A percentile compares a stretch with the other conserved stretches of the same genome.
Evolutionary conservation across 2,888 invertebrate species (phyloP).

Genomic region (Cyclophora punctaria): DNA sequence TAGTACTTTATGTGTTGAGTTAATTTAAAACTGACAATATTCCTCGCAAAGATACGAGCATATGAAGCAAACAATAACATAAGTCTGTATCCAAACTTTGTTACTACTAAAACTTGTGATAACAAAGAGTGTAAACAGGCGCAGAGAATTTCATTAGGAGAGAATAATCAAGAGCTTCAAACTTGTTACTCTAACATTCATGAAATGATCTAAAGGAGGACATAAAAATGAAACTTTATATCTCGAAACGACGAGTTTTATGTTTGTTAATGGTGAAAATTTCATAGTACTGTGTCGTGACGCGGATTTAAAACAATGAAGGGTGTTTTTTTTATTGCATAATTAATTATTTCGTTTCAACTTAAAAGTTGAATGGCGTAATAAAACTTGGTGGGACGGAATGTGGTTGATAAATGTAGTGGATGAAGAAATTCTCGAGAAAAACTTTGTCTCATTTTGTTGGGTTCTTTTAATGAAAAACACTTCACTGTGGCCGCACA

Average conservation of each 20-base stretch:
- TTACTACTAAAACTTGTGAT: too few species aligned
- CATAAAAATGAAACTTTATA: slow-evolving; percentile 41
- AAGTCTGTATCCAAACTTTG: too few species aligned
- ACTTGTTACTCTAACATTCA: slow-evolving; percentile 32
- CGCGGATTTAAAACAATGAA: slow-evolving; percentile 6
- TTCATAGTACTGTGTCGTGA: slow-evolving; percentile 26
- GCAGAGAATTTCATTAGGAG: slow-evolving; percentile 28
- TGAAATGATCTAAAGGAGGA: slow-evolving; percentile 32
- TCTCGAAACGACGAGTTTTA: slow-evolving; percentile 28
- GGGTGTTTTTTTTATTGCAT: slow-evolving; percentile 5
- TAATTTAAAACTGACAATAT: too few species aligned
- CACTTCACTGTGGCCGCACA: too few species aligned
- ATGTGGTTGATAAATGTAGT: too few species aligned
- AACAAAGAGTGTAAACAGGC: not conserved
- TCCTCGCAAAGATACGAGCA: too few species aligned
- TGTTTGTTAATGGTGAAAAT: slow-evolving; percentile 26
- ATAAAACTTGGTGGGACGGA: too few species aligned
- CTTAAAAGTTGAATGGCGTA: slow-evolving; percentile 9
- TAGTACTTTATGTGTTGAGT: too few species aligned
- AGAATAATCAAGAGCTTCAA: slow-evolving; percentile 20
- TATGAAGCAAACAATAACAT: too few species aligned
- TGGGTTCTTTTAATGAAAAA: too few species aligned
- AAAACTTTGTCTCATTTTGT: too few species aligned
- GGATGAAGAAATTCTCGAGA: too few species aligned
- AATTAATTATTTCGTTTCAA: slow-evolving; percentile 4